Conservation (phyloP, 1,140 invertebrate species). For the Stenopsyche tienmushanensis region DNA sequence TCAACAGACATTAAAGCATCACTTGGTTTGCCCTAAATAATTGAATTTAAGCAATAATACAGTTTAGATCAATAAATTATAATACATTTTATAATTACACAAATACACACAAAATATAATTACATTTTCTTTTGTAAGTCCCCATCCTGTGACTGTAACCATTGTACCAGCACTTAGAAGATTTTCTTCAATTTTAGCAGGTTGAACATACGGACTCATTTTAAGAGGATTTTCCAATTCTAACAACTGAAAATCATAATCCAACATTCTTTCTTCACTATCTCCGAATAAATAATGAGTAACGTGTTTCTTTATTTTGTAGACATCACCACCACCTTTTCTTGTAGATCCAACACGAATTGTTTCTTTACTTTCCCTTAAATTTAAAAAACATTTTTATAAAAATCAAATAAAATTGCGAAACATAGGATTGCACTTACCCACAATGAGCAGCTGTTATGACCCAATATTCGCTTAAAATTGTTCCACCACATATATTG, state of each 20-base stretch:
- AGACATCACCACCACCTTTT: not conserved
- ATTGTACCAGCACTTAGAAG: conserved; percentile 8
- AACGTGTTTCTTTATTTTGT: conserved; percentile 13
- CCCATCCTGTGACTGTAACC: conserved; percentile 28
- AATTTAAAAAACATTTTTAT: conserved; percentile 3
- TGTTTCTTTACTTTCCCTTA: not conserved
- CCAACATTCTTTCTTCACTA: not conserved
- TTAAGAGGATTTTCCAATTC: conserved; percentile 17
- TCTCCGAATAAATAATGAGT: conserved; percentile 15
- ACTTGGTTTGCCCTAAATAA: conserved; percentile 46
- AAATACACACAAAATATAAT: not conserved
- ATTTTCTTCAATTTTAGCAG: conserved; percentile 8
- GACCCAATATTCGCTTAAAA: conserved; percentile 22
- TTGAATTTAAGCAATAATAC: no score
- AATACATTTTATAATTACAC: conserved; percentile 14
- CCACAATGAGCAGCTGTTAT: conserved; percentile 37
- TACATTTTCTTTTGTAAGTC: conserved; percentile 14
- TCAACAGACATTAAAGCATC: conserved; percentile 43
- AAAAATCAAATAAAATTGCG: not conserved
- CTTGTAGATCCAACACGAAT: not conserved
- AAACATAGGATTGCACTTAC: conserved; percentile 25
- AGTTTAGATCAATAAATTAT: conserved; percentile 38
- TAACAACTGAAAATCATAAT: conserved; percentile 33
- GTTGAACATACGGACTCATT: conserved; percentile 4
- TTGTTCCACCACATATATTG: conserved; percentile 18